Conservation (phyloP, 2,113 vertebrate genomes). For the Noctilio leporinus region DNA sequence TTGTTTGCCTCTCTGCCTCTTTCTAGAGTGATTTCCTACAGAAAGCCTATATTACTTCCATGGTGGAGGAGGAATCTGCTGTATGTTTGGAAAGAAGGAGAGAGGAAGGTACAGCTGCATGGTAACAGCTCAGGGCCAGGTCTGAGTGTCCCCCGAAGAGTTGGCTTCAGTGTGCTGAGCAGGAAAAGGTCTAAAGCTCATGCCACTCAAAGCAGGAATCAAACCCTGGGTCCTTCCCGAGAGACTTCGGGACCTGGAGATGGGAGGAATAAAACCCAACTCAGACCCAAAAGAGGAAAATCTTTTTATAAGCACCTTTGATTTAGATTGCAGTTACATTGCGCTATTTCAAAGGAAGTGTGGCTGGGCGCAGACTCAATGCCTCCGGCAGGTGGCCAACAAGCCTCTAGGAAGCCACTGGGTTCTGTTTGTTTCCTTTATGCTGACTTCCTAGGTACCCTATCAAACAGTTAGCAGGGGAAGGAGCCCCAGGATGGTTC, state of each 20-base stretch:
- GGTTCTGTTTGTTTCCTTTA: neutral
- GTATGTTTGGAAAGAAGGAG: neutral
- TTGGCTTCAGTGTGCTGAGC: neutral
- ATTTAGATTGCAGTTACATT: neutral
- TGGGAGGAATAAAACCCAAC: neutral
- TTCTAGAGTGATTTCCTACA: neutral
- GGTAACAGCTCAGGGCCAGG: neutral
- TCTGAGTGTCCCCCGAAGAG: neutral
- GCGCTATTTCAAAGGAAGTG: conserved; percentile 33
- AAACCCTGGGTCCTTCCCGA: neutral
- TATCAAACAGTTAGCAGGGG: neutral
- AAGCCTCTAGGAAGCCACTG: neutral
- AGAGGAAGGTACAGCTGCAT: neutral
- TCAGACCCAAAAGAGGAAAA: conserved; percentile 31
- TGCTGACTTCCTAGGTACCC: neutral
- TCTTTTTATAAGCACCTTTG: conserved; percentile 65
- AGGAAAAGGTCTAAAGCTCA: conserved; percentile 16
- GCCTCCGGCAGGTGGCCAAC: neutral
- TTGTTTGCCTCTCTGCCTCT: neutral
- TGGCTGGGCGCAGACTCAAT: neutral
- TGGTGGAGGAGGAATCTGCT: neutral
- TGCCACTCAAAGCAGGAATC: conserved; percentile 37
- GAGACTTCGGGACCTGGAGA: conserved; percentile 20
- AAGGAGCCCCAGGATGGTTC: neutral
- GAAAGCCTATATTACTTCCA: neutral